Conservation (phyloP, 2,888 invertebrate genomes). For the Diplolepis rosae region DNA sequence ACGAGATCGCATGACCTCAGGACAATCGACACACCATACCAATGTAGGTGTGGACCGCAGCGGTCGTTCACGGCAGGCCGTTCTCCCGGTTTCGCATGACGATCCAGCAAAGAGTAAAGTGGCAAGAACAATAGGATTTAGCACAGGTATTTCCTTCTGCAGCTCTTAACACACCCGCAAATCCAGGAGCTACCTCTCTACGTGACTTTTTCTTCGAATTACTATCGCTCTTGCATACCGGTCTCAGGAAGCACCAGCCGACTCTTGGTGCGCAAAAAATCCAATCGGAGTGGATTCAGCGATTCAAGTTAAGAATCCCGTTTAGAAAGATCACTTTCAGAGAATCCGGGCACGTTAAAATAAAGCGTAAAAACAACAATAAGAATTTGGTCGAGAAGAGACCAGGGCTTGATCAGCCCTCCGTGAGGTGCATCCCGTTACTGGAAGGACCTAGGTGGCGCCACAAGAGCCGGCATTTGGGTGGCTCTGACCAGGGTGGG, state of each 20-base stretch:
- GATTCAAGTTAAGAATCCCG: neutral
- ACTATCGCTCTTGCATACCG: neutral
- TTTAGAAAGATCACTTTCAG: neutral
- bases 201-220: neutral
- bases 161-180: neutral
- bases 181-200: too few relatives aligned
- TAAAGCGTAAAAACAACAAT: neutral
- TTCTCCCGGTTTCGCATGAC: constrained; percentile 4
- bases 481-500: constrained; percentile 55
- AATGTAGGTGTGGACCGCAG: constrained; percentile 13
- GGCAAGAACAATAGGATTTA: neutral
- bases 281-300: neutral
- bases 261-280: too few relatives aligned
- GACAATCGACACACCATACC: constrained; percentile 1
- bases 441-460: constrained; percentile 62
- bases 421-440: constrained; percentile 69
- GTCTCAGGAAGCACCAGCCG: neutral
- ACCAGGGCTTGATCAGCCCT: constrained; percentile 59
- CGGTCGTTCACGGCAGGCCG: constrained; percentile 45
- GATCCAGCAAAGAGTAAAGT: constrained; percentile 20
- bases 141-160: neutral
- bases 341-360: neutral
- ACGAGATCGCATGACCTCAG: constrained; percentile 39
- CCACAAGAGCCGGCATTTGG: constrained; percentile 60
- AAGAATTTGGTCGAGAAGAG: neutral